These are phyloP conservation scores for Dryobota labecula DNA, from an alignment of 2,888 invertebrate species.

Conservation along the genomic window DNA sequence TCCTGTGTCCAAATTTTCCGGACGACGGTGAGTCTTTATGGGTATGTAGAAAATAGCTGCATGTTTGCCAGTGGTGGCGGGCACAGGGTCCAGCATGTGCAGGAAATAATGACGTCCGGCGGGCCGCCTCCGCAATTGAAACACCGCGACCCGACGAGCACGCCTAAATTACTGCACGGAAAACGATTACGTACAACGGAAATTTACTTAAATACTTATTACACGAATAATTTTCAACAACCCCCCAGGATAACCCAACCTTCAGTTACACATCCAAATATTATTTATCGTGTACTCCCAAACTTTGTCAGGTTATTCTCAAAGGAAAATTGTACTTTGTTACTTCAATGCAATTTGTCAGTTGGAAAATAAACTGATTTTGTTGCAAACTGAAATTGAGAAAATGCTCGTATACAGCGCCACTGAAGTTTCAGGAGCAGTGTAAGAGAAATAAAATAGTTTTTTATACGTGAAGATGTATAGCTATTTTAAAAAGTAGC, in stretches of 20 bases:
- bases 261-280: slow-evolving; percentile 48
- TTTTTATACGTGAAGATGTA: slow-evolving; percentile 71
- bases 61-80: slow-evolving; percentile 49
- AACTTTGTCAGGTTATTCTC: slow-evolving; percentile 81
- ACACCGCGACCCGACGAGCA: slow-evolving; percentile 73
- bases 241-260: slow-evolving; percentile 11
- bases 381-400: slow-evolving; percentile 89
- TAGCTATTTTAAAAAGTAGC: slow-evolving; percentile 52
- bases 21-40: neutral
- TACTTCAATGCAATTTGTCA: slow-evolving; percentile 87
- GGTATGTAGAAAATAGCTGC: slow-evolving; percentile 34
- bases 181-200: slow-evolving; percentile 79
- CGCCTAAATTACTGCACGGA: slow-evolving; percentile 80
- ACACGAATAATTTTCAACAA: slow-evolving; percentile 67
- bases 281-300: slow-evolving; percentile 72
- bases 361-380: slow-evolving; percentile 87
- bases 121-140: slow-evolving; percentile 79
- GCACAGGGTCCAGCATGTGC: slow-evolving; percentile 66
- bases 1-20: too few relatives aligned
- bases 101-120: slow-evolving; percentile 86
- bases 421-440: slow-evolving; percentile 78
- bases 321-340: slow-evolving; percentile 85
- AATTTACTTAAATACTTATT: slow-evolving; percentile 78
- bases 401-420: slow-evolving; percentile 81
- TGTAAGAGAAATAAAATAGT: slow-evolving; percentile 76